These are phyloP conservation scores for Mobula birostris DNA, from an alignment of 2,113 vertebrate genomes.

Conservation along the genomic window DNA sequence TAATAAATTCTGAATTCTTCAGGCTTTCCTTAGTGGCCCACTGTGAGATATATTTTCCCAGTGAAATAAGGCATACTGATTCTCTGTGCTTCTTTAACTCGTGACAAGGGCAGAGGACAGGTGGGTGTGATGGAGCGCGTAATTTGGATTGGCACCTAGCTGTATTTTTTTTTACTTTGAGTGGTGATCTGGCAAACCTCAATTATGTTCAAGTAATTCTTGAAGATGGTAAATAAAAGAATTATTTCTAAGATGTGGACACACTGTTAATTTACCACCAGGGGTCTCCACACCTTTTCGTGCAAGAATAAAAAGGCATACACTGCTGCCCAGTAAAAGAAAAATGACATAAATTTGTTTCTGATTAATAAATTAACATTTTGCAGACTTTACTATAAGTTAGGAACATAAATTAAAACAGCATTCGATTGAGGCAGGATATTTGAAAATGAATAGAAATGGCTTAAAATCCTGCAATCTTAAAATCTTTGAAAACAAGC, in stretches of 20 bases:
- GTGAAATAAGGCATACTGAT: background rate
- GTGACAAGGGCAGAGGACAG: background rate
- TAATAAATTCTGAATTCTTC: background rate
- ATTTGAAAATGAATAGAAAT: background rate
- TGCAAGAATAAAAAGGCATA: background rate
- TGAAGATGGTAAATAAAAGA: background rate
- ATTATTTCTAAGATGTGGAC: background rate
- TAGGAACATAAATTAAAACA: background rate
- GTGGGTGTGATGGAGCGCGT: background rate
- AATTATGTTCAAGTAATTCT: background rate
- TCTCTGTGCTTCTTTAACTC: background rate
- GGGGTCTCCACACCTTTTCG: conserved; percentile 7
- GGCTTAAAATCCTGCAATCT: background rate
- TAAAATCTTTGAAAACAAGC: background rate
- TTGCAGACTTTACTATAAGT: background rate
- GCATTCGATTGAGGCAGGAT: background rate
- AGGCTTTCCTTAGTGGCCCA: background rate
- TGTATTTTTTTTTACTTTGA: background rate
- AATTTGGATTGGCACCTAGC: background rate
- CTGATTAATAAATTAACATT: background rate
- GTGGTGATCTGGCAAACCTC: background rate
- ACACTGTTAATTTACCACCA: conserved; percentile 6
- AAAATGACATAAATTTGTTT: background rate
- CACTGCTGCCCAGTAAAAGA: background rate
- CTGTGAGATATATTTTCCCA: background rate